phyloP scores from a whole-genome alignment of 2,113 vertebrate genomes.

The Chionomys nivalis region DNA sequence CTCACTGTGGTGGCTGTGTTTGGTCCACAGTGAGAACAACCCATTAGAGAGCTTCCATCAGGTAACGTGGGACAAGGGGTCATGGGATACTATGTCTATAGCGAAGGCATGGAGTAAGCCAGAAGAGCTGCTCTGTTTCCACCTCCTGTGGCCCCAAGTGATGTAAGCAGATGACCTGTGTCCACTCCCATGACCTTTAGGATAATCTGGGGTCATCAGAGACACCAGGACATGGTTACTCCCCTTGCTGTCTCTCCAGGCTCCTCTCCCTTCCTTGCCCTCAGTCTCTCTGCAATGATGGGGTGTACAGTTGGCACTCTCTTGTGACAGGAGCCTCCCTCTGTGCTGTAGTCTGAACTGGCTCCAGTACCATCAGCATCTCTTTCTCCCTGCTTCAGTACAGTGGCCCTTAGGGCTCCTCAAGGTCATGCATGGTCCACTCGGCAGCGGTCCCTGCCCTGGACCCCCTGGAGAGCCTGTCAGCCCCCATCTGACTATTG shows the following conservation, averaged over 20 bases:
- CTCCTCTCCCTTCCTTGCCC: background rate
- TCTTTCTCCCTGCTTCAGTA: fast-evolving
- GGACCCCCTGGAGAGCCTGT: too few species aligned
- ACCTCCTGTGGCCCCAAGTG: background rate
- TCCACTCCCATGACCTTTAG: background rate
- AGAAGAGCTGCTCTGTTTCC: background rate
- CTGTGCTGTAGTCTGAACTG: background rate
- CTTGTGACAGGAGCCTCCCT: background rate
- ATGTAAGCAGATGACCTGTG: background rate
- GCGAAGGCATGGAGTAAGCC: background rate
- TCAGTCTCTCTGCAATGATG: background rate
- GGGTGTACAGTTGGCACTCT: background rate
- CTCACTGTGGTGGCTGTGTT: background rate
- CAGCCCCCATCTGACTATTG: too few species aligned
- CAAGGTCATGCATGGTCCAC: background rate
- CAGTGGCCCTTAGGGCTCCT: background rate
- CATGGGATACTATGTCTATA: background rate
- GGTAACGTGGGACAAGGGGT: background rate
- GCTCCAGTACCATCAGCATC: background rate
- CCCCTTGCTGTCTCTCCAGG: background rate
- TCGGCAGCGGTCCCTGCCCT: fast-evolving
- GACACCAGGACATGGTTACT: too few species aligned
- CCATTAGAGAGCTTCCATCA: too few species aligned
- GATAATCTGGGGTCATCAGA: background rate
- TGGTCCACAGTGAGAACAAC: too few species aligned